Evolutionary conservation across 1,140 invertebrate genomes (phyloP), one percentile per base, ranked within the genome.

Genomic region (Drosophila nasuta): DNA sequence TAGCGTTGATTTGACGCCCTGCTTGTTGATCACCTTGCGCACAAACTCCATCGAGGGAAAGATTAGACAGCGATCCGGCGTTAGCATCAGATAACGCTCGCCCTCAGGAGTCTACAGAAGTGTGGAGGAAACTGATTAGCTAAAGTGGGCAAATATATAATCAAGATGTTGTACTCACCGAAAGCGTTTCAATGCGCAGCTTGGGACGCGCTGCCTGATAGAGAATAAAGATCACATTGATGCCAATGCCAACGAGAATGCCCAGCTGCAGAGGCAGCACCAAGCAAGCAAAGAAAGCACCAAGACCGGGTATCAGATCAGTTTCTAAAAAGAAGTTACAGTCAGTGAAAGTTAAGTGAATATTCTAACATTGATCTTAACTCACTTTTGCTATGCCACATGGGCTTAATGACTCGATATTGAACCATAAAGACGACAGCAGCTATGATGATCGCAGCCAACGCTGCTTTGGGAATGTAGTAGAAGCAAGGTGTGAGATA

Each of bases 21-120:
- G 96, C 93, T 97, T 97, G 20, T 95, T 96, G 17, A 98, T 96
- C 33, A 97, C 94, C 72, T 96, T 95, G 63, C 96, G 94, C 56
- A 98, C 95, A 92, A 97, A 98, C 91, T 98, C 97, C 64, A 97
- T 96, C 0, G 96, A 97, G 1, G 97, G 97, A 93, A 98, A 98
- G 83, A 97, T 97, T 0, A 98, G 93, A 83, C 97, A 97, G 60
- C 97, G 95, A 92, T 97, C 96, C 7, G 97, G 96, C 0, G 96
- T 97, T 20, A 98, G 92, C 93, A 97, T 95, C n/a, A 97, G 92
- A 88, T 97, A 97, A 68, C 96, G 95, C 6, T 95, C 93, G 15
- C 95, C 95, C 17, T 93, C 93, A 30, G 93, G 92, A 63, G 95
- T 95, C 96, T 96, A 45, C 4, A 6, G 28, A 8, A 35, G 15